phyloP scores from a whole-genome alignment of 2,113 vertebrate species.

The Gymnobelideus leadbeateri region DNA sequence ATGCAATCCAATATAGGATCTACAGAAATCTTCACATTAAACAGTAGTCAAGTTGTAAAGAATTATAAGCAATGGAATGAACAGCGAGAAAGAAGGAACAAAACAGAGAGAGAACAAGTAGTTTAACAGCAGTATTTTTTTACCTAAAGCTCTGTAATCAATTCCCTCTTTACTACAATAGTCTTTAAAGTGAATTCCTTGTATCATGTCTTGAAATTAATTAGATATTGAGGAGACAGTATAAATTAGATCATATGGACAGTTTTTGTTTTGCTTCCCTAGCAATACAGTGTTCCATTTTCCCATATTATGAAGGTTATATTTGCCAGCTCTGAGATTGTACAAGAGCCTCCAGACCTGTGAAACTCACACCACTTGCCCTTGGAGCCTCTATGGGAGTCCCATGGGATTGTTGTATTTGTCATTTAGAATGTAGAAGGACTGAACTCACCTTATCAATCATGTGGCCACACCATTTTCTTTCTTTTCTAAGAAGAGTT shows the following conservation, averaged over 20 bases:
- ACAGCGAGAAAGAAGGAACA: too few relatives aligned
- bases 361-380: not conserved
- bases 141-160: not conserved
- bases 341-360: not conserved
- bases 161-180: not conserved
- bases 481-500: not conserved
- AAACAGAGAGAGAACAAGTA: too few relatives aligned
- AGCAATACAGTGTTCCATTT: slow-evolving; percentile 8
- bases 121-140: not conserved
- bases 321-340: not conserved
- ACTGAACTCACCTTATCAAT: not conserved
- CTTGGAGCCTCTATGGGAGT: not conserved
- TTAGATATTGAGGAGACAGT: not conserved
- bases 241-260: not conserved
- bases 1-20: too few relatives aligned
- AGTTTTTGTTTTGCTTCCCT: slow-evolving; percentile 24
- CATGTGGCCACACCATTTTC: not conserved
- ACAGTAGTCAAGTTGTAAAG: too few relatives aligned
- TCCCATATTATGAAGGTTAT: not conserved
- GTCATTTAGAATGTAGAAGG: not conserved
- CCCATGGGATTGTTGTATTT: not conserved
- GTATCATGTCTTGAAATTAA: not conserved
- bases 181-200: not conserved
- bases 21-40: too few relatives aligned
- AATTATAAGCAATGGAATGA: too few relatives aligned